Evolutionary conservation across 2,113 vertebrate genomes (phyloP).

Genomic region (Cervus canadensis): DNA sequence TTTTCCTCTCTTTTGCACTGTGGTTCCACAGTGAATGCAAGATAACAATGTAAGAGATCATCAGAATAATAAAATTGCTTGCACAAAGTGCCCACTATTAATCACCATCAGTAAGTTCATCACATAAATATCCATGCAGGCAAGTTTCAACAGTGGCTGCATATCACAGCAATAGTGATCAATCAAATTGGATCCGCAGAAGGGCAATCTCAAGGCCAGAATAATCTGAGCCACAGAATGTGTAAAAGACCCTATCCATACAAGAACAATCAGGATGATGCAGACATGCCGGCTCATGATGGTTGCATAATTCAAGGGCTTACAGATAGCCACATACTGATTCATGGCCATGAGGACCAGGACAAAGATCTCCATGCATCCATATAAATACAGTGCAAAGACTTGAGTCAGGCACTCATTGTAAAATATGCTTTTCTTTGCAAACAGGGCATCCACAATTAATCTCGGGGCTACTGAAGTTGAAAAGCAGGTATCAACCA

Average conservation of each 20-base stretch:
- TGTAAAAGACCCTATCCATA: neutral
- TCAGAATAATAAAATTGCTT: neutral
- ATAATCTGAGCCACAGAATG: neutral
- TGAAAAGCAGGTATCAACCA: neutral
- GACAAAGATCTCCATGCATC: neutral
- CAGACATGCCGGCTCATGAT: neutral
- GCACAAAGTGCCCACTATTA: slow-evolving; percentile 29
- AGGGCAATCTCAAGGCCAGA: neutral
- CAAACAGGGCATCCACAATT: neutral
- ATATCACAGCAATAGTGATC: slow-evolving; percentile 13
- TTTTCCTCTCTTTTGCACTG: slow-evolving; percentile 5
- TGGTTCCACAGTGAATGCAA: neutral
- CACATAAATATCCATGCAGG: neutral
- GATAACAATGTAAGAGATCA: slow-evolving; percentile 37
- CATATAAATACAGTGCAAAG: neutral
- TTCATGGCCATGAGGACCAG: neutral
- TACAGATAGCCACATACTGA: neutral
- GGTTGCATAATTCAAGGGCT: neutral
- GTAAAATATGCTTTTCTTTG: neutral
- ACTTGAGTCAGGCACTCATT: neutral
- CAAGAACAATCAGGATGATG: neutral
- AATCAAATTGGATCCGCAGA: neutral
- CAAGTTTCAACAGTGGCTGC: neutral
- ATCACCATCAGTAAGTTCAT: neutral
- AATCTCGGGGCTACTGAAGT: neutral